phyloP scores from a whole-genome alignment of 2,113 vertebrate species.

The Steatornis caripensis region DNA sequence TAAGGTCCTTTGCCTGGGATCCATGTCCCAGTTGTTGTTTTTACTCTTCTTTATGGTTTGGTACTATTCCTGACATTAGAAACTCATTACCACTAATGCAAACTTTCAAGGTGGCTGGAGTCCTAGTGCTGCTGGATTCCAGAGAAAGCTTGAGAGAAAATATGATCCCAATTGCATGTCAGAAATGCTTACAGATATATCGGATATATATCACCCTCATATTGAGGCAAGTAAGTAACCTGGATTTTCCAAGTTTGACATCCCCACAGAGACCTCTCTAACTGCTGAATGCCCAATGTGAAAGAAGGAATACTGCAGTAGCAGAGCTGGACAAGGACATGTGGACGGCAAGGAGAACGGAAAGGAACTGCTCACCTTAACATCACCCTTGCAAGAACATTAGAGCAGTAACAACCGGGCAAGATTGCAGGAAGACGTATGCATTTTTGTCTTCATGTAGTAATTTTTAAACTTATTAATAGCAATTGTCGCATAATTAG shows the following conservation, averaged over 20 bases:
- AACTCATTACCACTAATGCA: background rate
- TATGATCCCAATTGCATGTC: background rate
- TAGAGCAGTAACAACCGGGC: background rate
- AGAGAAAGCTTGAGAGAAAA: background rate
- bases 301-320: background rate
- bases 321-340: background rate
- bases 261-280: background rate
- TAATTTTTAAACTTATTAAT: background rate
- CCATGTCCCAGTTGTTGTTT: background rate
- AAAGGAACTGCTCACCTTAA: background rate
- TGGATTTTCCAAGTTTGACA: background rate
- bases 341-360: background rate
- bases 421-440: background rate
- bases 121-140: background rate
- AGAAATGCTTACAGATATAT: background rate
- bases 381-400: background rate
- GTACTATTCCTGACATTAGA: background rate
- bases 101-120: background rate
- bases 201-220: background rate
- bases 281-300: background rate
- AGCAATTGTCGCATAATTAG: background rate
- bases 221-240: background rate
- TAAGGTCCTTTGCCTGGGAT: background rate
- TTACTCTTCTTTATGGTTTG: background rate
- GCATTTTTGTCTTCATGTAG: background rate